phyloP scores from a whole-genome alignment of 2,888 invertebrate species.

The Phyto melanocephala region DNA sequence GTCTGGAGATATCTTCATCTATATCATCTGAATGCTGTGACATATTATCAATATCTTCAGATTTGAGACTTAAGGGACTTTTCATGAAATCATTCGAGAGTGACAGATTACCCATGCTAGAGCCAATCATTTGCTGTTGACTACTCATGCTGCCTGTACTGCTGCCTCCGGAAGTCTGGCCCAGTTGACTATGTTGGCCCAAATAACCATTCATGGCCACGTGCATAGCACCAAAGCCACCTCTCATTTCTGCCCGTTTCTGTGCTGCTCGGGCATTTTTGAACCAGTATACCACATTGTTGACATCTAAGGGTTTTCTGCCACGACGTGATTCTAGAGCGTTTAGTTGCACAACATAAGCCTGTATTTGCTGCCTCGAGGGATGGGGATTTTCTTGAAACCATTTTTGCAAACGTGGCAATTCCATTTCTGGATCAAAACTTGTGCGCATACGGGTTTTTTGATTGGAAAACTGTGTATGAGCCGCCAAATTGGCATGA shows the following conservation, averaged over 20 bases:
- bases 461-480: constrained; percentile 83
- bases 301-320: constrained; percentile 95
- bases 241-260: constrained; percentile 91
- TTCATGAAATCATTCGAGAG: constrained; percentile 84
- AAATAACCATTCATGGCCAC: constrained; percentile 78
- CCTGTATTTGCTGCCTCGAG: constrained; percentile 96
- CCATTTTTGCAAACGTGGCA: constrained; percentile 97
- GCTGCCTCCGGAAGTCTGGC: constrained; percentile 73
- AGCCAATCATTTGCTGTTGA: constrained; percentile 67
- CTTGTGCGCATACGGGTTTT: constrained; percentile 97
- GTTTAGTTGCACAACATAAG: constrained; percentile 96
- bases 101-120: constrained; percentile 78
- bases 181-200: constrained; percentile 74
- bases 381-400: constrained; percentile 98
- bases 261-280: constrained; percentile 98
- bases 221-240: constrained; percentile 77
- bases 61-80: constrained; percentile 82
- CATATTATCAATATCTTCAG: constrained; percentile 84
- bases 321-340: constrained; percentile 94
- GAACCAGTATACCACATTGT: constrained; percentile 98
- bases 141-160: constrained; percentile 73
- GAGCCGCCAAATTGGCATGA: constrained; percentile 80
- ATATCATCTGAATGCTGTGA: constrained; percentile 84
- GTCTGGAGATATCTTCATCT: constrained; percentile 83
- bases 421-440: constrained; percentile 97